Conservation (phyloP, 2,888 invertebrate species). For the Xylota sylvarum region DNA sequence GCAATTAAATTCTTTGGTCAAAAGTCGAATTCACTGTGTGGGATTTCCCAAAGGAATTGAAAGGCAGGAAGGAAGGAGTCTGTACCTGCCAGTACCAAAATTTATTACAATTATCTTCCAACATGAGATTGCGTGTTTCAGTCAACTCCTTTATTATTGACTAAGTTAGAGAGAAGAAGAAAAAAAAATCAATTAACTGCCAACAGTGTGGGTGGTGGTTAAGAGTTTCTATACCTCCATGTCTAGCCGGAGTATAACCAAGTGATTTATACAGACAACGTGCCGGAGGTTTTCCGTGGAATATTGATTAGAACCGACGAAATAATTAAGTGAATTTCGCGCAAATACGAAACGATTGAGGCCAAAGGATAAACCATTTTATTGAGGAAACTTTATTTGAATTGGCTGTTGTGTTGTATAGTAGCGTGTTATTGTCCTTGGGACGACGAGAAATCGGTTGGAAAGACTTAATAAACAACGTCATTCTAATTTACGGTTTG, state of each 20-base stretch:
- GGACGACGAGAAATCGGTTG: slow-evolving; percentile 24
- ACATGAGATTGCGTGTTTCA: slow-evolving; percentile 68
- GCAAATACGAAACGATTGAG: slow-evolving; percentile 26
- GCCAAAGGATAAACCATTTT: neutral
- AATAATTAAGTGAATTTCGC: slow-evolving; percentile 60
- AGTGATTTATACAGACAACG: slow-evolving; percentile 45
- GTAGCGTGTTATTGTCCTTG: slow-evolving; percentile 31
- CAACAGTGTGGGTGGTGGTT: slow-evolving; percentile 5
- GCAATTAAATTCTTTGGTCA: slow-evolving; percentile 60
- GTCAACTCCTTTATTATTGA: slow-evolving; percentile 48
- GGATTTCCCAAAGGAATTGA: slow-evolving; percentile 47
- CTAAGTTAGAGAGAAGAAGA: slow-evolving; percentile 33
- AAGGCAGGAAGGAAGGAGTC: slow-evolving; percentile 21
- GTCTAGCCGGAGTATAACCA: slow-evolving; percentile 52
- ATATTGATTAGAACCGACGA: slow-evolving; percentile 57
- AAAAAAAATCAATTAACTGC: slow-evolving; percentile 64
- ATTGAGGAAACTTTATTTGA: slow-evolving; percentile 41
- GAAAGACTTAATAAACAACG: slow-evolving; percentile 52
- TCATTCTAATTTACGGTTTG: slow-evolving; percentile 33
- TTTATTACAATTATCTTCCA: slow-evolving; percentile 70
- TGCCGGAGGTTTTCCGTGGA: slow-evolving; percentile 27
- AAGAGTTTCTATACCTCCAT: slow-evolving; percentile 39
- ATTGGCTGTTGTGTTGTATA: slow-evolving; percentile 7
- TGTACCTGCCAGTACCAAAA: slow-evolving; percentile 31
- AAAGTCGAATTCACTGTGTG: slow-evolving; percentile 33